phyloP scores from a whole-genome alignment of 37 sponge, comb jelly and placozoan species.

The Cliona cf. orientalis region DNA sequence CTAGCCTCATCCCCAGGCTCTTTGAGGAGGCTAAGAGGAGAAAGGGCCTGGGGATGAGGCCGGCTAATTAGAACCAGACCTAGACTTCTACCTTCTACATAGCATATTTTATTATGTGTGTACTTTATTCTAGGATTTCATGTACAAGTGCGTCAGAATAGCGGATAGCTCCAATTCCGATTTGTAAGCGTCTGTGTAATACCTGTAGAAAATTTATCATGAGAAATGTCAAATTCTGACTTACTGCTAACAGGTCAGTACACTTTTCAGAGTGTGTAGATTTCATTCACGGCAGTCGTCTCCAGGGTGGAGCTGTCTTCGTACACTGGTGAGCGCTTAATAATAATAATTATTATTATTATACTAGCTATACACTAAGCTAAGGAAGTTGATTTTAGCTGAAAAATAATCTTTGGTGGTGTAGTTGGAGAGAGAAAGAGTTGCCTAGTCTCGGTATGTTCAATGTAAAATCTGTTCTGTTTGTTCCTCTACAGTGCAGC shows the following conservation, averaged over 20 bases:
- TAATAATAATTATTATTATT: neutral
- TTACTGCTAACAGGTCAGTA: constrained; percentile 19
- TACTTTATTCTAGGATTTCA: constrained; percentile 59
- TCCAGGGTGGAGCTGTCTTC: constrained; percentile 65
- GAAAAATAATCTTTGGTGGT: no score
- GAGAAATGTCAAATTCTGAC: neutral
- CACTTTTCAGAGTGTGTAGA: constrained; percentile 78
- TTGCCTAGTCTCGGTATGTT: no score
- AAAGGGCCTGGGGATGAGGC: no score
- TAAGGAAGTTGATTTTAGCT: no score
- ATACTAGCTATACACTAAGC: no score
- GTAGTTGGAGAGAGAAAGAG: no score
- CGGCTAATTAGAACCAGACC: no score
- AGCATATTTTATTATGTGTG: no score
- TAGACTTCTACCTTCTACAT: no score
- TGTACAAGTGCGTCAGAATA: constrained; percentile 67
- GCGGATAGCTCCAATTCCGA: constrained; percentile 63
- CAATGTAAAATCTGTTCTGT: no score
- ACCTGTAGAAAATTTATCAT: neutral
- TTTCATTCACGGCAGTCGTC: constrained; percentile 73
- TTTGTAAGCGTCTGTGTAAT: constrained; percentile 51
- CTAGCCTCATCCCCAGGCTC: neutral
- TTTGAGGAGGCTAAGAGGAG: no score
- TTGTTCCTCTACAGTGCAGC: constrained; percentile 63
- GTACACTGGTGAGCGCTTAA: constrained; percentile 74